These are phyloP conservation scores for Drosophila pruinosa DNA, from an alignment of 1,140 invertebrate species.

Conservation along the genomic window DNA sequence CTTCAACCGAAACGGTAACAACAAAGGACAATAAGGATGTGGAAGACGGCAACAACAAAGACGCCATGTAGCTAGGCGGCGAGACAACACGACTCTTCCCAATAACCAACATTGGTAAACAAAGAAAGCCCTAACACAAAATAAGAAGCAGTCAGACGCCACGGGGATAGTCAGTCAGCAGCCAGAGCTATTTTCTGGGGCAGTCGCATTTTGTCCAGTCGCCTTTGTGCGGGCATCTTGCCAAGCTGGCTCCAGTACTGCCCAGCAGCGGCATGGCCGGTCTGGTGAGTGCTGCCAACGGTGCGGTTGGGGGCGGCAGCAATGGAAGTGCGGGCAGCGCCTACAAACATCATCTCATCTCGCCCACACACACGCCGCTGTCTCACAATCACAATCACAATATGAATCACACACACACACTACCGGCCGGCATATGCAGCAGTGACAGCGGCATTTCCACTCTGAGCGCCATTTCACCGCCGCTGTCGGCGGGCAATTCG, in stretches of 20 bases:
- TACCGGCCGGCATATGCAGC: slow-evolving; percentile 75
- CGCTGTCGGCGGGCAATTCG: slow-evolving; percentile 55
- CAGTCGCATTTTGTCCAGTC: background rate
- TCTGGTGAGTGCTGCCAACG: slow-evolving; percentile 44
- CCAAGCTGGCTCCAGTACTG: slow-evolving; percentile 78
- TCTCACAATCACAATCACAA: slow-evolving; percentile 7
- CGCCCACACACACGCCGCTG: slow-evolving; percentile 63
- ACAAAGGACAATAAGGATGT: slow-evolving; percentile 26
- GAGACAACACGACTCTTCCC: background rate
- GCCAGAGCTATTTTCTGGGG: no score
- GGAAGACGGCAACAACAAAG: slow-evolving; percentile 21
- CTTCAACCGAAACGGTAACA: background rate
- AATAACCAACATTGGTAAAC: slow-evolving; percentile 9
- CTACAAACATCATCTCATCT: slow-evolving; percentile 60
- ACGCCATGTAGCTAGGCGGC: slow-evolving; percentile 49
- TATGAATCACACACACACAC: slow-evolving; percentile 10
- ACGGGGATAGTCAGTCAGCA: no score
- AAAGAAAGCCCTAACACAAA: slow-evolving; percentile 1
- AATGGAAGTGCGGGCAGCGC: slow-evolving; percentile 30
- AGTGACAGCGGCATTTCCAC: slow-evolving; percentile 78
- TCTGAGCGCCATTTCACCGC: slow-evolving; percentile 73
- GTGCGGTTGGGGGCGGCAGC: slow-evolving; percentile 20
- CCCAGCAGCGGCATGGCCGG: slow-evolving; percentile 72
- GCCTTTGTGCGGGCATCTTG: slow-evolving; percentile 5
- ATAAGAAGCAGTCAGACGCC: background rate